phyloP scores from a whole-genome alignment of 2,888 invertebrate genomes.

The Drosophila lutescens region DNA sequence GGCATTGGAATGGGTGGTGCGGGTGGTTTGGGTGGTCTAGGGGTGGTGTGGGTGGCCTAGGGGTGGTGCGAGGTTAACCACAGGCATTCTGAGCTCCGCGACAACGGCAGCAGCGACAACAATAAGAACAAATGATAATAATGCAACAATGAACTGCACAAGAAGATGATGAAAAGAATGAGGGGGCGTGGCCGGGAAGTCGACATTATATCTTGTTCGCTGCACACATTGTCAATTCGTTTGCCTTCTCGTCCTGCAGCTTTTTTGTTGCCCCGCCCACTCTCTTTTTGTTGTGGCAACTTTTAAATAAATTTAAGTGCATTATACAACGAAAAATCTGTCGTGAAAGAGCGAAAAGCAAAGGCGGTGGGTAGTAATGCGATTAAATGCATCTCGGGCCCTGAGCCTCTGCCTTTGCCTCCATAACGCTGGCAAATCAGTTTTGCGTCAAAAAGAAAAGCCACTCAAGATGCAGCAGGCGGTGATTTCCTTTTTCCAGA shows the following conservation, averaged over 20 bases:
- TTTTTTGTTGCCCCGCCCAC: background rate
- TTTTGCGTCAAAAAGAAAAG: slow-evolving; percentile 34
- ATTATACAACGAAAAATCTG: slow-evolving; percentile 57
- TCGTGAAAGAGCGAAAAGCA: slow-evolving; percentile 6
- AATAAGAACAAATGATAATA: slow-evolving; percentile 53
- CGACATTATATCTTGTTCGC: slow-evolving; percentile 60
- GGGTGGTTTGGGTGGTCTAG: background rate
- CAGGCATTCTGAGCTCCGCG: slow-evolving; percentile 43
- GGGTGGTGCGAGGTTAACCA: slow-evolving; percentile 34
- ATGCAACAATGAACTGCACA: slow-evolving; percentile 56
- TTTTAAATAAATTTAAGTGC: slow-evolving; percentile 73
- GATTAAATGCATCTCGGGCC: slow-evolving; percentile 44
- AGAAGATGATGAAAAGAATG: slow-evolving; percentile 52
- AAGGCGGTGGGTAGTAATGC: slow-evolving; percentile 30
- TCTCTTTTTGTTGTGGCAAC: slow-evolving; percentile 44
- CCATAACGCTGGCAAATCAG: slow-evolving; percentile 41
- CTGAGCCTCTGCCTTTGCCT: slow-evolving; percentile 29
- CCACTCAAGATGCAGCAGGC: slow-evolving; percentile 55
- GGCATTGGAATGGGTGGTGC: slow-evolving; percentile 6
- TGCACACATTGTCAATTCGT: slow-evolving; percentile 68
- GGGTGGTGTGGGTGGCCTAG: background rate
- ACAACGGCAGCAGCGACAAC: slow-evolving; percentile 34
- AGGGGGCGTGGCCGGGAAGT: slow-evolving; percentile 37
- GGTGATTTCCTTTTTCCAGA: background rate
- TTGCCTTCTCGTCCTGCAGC: slow-evolving; percentile 15